Percentiles rank a stretch among this genome's conserved stretches.
Evolutionary conservation across 1,140 invertebrate genomes (phyloP).

Genomic region (Manduca sexta): DNA sequence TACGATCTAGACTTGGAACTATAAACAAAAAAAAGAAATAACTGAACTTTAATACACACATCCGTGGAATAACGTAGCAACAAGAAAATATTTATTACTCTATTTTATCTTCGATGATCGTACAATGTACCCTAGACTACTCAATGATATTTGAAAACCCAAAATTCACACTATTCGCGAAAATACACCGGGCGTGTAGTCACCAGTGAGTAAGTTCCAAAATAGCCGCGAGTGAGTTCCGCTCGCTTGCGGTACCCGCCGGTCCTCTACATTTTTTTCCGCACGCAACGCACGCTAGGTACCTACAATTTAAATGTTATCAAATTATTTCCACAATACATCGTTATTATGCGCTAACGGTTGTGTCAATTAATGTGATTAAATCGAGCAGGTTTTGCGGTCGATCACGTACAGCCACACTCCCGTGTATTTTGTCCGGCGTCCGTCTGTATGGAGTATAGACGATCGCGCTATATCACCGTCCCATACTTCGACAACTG

Average conservation of each 20-base stretch:
- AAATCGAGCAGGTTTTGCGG: conserved; percentile 59
- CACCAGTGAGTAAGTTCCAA: not conserved
- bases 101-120: too few species aligned
- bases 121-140: conserved; percentile 57
- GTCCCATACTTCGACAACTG: not conserved
- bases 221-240: conserved; percentile 14
- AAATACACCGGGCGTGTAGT: conserved; percentile 29
- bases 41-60: conserved; percentile 9
- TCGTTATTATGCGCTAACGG: conserved; percentile 65
- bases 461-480: not conserved
- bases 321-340: conserved; percentile 69
- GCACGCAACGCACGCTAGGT: not conserved
- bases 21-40: conserved; percentile 9
- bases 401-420: conserved; percentile 50
- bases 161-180: conserved; percentile 45
- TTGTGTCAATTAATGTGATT: conserved; percentile 67
- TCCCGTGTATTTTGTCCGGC: conserved; percentile 33
- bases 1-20: conserved; percentile 7
- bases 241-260: conserved; percentile 30
- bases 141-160: conserved; percentile 39
- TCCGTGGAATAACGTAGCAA: conserved; percentile 18
- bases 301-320: conserved; percentile 42
- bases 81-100: conserved; percentile 23
- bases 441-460: not conserved
- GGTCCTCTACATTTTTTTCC: not conserved